Base-by-base conservation (phyloP, 2,113 vertebrate genomes). In the Gymnorhina tibicen region DNA sequence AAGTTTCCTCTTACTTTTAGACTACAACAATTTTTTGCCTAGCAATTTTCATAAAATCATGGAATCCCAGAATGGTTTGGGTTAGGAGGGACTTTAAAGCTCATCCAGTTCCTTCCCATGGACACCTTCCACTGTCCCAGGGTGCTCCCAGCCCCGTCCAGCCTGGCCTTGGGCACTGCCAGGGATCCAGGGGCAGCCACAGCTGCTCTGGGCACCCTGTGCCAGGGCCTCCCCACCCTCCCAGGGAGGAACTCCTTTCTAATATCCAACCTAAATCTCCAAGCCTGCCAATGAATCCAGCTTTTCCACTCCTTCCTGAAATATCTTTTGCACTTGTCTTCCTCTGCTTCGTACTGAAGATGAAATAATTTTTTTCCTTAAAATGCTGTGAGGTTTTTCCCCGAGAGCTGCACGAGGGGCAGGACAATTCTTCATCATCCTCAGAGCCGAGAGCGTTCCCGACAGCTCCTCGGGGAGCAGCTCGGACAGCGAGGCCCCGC, bases 31-130 rank as follows among this genome's bases (percentile, higher is more conserved):
- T 4, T 55, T 63, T 81, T 76, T 80, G 44, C 27, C 60, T 13
- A 24, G 7, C 2, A 26, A 5, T 35, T 76, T 62, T 47, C 3
- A 5, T 30, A 19, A 47, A 47, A 35, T 35, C 24, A 2, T 4
- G 4, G 30, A 47, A 60, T 26, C 13, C 6, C 14, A 9, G 4
- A 41, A 0, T 32, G 24, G 11, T n/a, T 46, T 53, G 60, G 20
- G 16, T 30, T 60, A 24, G 39, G 1, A 68, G 3, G 13, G 46
- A 22, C 15, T 12, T 23, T 2, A 44, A 28, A 50, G 0, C 22
- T 1, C 37, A n/a, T 0, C 46, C 33, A 4, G 2, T 26, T 0
- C 20, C 85, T 41, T 16, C 21, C 30, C 59, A 88, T 32, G 44
- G 76, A 66, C 76, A 66, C 26, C 35, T 88, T 0, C 67, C 50